These are phyloP conservation scores for Agrochola macilenta DNA, from an alignment of 2,888 invertebrate species.

Conservation along the genomic window DNA sequence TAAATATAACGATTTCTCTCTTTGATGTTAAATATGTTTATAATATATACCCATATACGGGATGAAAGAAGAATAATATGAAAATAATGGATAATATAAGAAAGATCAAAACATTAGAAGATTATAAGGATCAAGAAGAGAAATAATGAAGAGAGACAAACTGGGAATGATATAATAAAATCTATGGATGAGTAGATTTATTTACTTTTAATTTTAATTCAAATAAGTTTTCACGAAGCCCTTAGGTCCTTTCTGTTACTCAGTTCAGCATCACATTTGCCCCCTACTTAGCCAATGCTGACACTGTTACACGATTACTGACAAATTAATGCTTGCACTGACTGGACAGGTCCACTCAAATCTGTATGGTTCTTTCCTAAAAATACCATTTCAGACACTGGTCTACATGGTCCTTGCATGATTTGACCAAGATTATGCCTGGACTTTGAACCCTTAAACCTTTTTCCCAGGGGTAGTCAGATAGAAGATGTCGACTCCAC, in stretches of 20 bases:
- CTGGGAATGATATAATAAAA: neutral
- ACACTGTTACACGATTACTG: neutral
- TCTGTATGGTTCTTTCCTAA: too few species aligned
- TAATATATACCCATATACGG: neutral
- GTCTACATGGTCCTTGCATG: too few species aligned
- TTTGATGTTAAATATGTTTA: neutral
- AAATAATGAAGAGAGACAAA: too few species aligned
- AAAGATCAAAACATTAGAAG: too few species aligned
- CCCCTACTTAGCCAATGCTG: neutral
- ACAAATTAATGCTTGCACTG: too few species aligned
- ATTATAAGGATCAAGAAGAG: too few species aligned
- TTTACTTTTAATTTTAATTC: neutral
- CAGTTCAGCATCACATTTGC: neutral
- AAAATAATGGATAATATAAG: neutral
- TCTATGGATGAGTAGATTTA: neutral
- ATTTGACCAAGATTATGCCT: too few species aligned
- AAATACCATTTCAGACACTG: too few species aligned
- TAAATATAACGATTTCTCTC: slow-evolving; percentile 55
- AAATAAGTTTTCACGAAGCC: neutral
- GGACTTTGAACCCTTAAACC: too few species aligned
- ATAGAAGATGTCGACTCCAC: too few species aligned
- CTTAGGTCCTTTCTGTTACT: neutral
- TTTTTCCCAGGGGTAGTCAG: too few species aligned
- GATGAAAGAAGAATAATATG: neutral
- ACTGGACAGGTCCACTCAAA: too few species aligned